Base-by-base conservation (phyloP, 2,888 invertebrate species). In the Heteromyza rotundicornis region DNA sequence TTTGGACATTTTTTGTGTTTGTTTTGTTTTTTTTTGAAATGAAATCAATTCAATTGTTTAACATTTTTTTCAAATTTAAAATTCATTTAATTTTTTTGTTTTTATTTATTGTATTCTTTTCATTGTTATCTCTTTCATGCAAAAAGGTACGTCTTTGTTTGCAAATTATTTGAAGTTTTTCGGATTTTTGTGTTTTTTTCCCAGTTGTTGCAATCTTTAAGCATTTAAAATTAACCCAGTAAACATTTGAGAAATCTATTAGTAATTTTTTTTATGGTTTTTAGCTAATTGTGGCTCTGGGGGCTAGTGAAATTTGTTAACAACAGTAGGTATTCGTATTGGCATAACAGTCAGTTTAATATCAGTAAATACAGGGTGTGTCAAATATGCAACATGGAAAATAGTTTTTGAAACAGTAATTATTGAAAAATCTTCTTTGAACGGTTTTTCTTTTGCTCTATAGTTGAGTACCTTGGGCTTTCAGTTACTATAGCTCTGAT, bases 111-210 rank as follows among this genome's bases (percentile, higher is more conserved):
- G 7, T 49, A 49, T 17, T 51, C 22, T 53, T 55, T 20, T 40
- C 19, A 40, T 78, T 79, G 79, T 79, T 76, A 78, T 76, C 73
- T 75, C 68, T 66, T 77, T 79, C 66, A 68, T 69, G 71, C 71
- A 78, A 72, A 77, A 70, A 79, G 76, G 79, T 76, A 79, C 78
- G 69, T 77, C 65, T 70, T 65, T 40, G 14, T 40, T 32, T 8
- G 7, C 12, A 12, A 32, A 32, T 5, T 8, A 32, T 32, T 32
- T 32, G 12, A 32, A n/a, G n/a, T n/a, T n/a, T n/a, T n/a, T n/a
- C n/a, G n/a, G n/a, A n/a, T n/a, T n/a, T n/a, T n/a, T n/a, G n/a
- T 27, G 27, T 27, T 27, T 5, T 27, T 27, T 5, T 27, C 10
- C 7, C 10, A 7, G 10, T 27, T 27, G 27, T 27, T 27, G 27